Conservation (phyloP, 2,113 vertebrate species). For the Psammodynastes pulverulentus region DNA sequence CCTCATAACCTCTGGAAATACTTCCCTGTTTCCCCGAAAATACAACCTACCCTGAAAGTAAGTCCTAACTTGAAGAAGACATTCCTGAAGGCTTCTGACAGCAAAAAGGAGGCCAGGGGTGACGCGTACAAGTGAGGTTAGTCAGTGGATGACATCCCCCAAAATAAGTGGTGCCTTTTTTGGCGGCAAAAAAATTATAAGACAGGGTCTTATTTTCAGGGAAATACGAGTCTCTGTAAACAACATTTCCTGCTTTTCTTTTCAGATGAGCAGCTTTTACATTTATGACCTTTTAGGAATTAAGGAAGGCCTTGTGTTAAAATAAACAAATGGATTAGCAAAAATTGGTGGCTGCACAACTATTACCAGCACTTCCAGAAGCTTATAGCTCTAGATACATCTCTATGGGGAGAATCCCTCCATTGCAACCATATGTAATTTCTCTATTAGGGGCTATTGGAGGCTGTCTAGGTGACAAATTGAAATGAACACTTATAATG, state of each 20-base stretch:
- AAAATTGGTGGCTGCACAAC: background rate
- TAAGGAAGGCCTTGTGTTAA: background rate
- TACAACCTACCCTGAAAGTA: too few species aligned
- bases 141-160: too few species aligned
- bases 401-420: background rate
- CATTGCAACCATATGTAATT: background rate
- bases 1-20: background rate
- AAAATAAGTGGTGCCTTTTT: too few species aligned
- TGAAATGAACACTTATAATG: slow-evolving; percentile 11
- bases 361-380: background rate
- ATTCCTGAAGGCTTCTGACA: too few species aligned
- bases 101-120: too few species aligned
- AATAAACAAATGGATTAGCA: background rate
- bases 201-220: too few species aligned
- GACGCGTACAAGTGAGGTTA: too few species aligned
- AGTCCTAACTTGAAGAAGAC: too few species aligned
- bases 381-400: background rate
- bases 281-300: background rate
- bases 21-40: too few species aligned
- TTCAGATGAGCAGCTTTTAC: background rate
- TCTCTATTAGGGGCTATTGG: background rate
- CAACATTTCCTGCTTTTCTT: background rate
- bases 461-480: background rate
- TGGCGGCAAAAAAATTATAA: too few species aligned
- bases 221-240: too few species aligned